Base-by-base conservation (phyloP, 2,797 vertebrate species). In the Poeciliopsis paucimaculata region DNA sequence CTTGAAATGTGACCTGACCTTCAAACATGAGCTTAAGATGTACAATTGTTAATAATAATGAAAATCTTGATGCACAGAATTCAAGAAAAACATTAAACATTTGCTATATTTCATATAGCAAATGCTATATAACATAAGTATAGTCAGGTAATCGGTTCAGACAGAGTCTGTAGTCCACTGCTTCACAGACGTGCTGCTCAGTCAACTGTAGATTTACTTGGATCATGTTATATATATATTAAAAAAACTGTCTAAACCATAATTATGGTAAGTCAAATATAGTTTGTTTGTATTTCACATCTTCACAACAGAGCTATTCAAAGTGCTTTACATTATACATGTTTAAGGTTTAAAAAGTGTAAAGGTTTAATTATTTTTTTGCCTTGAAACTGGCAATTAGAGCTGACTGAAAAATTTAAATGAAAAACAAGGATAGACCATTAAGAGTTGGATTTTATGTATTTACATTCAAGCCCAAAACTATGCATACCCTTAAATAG, bases 1-100 rank as follows among this genome's bases (percentile, higher is more conserved):
- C 76, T 57, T 73, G 6, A 79, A 80, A 79, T 78, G 26, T 76
- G 46, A 34, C n/a, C 23, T 1, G 47, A 75, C 23, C 72, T 82
- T 51, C n/a, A 47, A 51, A 28, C 31, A 47, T 10, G 51, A 34
- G 71, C 31, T 34, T 16, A 43, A 41, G 62, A 28, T 4, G 2
- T 18, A 31, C 28, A 31, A 71, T 4, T 3, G 28, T 18, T 41
- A 18, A 64, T 36, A 20, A 49, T 18, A 62, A 39, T 66, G 34
- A 36, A 39, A 68, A 41, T 68, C 20, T 41, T 39, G 20, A 68
- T 41, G 10, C 2, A 20, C 9, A 41, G 20, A 20, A 3, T 64
- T 64, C 2, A 36, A 34, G 13, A 64, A 64, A 34, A 34, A 36
- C 12, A 36, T 34, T 34, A 18, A 64, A 64, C 5, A 36, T 64